Evolutionary conservation across 2,113 vertebrate genomes (phyloP).

Genomic region (Leucopsar rothschildi): DNA sequence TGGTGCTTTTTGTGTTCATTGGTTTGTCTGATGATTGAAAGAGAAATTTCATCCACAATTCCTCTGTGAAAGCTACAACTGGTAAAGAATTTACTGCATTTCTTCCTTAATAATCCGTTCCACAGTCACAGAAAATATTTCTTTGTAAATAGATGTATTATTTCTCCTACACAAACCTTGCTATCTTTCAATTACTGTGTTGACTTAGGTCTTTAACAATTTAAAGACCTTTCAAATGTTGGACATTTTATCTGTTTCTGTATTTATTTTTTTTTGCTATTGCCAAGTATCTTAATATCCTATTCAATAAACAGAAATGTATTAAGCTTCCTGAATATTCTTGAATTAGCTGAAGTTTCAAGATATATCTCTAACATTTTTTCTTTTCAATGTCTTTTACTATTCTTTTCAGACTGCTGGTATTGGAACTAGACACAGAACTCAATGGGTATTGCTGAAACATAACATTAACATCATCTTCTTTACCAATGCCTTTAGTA

Average conservation of each 20-base stretch:
- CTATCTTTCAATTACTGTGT: not conserved
- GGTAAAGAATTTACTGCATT: not conserved
- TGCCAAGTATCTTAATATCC: not conserved
- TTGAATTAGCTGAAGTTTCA: not conserved
- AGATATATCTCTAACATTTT: not conserved
- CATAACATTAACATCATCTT: not conserved
- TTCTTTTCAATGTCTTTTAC: not conserved
- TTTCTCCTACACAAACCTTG: not conserved
- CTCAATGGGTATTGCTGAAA: not conserved
- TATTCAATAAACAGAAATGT: not conserved
- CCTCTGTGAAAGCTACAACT: not conserved
- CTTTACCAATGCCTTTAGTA: not conserved
- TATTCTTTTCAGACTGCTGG: not conserved
- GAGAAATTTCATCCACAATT: not conserved
- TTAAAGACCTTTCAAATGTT: not conserved
- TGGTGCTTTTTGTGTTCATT: not conserved
- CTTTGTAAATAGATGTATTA: not conserved
- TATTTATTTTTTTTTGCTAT: not conserved
- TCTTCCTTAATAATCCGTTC: not conserved
- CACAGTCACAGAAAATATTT: not conserved
- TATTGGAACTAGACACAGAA: not conserved
- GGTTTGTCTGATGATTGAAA: not conserved
- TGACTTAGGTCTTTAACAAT: not conserved
- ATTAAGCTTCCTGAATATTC: not conserved
- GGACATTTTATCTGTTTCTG: not conserved